Conservation (phyloP, 2,113 vertebrate genomes). For the Colinus virginianus region DNA sequence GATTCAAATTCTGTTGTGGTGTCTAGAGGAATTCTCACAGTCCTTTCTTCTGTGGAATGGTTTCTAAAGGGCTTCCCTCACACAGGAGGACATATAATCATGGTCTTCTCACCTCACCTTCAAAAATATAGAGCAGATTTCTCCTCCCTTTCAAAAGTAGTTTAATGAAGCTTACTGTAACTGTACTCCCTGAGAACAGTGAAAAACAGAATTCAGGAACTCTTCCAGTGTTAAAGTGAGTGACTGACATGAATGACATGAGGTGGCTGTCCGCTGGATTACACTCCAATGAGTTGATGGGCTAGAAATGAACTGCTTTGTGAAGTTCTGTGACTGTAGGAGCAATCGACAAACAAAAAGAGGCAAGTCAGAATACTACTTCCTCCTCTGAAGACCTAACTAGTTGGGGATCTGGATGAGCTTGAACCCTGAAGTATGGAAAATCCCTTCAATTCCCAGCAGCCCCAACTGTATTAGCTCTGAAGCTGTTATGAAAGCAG, state of each 20-base stretch:
- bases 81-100: background rate
- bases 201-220: background rate
- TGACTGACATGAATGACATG: background rate
- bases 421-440: background rate
- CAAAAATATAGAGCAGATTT: background rate
- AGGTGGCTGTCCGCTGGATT: background rate
- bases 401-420: background rate
- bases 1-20: background rate
- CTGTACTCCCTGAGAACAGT: background rate
- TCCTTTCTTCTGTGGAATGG: background rate
- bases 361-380: background rate
- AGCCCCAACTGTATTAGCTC: background rate
- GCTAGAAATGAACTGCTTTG: background rate
- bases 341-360: background rate
- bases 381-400: background rate
- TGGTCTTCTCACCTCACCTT: background rate
- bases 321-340: background rate
- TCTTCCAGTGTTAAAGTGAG: background rate
- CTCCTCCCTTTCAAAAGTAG: background rate
- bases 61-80: background rate
- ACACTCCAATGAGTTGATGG: background rate
- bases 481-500: background rate
- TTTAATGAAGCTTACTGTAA: background rate
- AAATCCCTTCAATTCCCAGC: background rate
- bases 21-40: background rate